These are phyloP conservation scores for Caranx melampygus DNA, from an alignment of 2,113 vertebrate genomes.

Conservation along the genomic window DNA sequence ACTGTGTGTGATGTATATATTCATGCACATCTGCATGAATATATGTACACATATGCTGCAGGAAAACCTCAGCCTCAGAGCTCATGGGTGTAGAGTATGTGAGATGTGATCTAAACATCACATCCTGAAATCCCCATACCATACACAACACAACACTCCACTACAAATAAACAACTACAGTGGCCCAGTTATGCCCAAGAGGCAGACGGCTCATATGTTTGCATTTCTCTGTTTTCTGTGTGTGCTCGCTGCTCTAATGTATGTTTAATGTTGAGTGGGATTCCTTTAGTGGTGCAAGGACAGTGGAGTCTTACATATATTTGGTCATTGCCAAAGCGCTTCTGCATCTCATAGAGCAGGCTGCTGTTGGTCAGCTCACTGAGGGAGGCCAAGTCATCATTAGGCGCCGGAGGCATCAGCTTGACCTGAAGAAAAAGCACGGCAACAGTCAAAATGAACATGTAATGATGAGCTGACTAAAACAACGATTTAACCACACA, in stretches of 20 bases:
- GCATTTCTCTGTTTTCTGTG: neutral
- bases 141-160: slow-evolving; percentile 1
- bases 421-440: slow-evolving; percentile 85
- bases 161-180: slow-evolving; percentile 14
- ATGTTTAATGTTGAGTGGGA: slow-evolving; percentile 38
- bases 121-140: slow-evolving; percentile 27
- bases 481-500: neutral
- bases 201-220: slow-evolving; percentile 10
- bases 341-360: slow-evolving; percentile 99
- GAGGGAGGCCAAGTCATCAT: slow-evolving; percentile 94
- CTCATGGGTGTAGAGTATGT: slow-evolving; percentile 11
- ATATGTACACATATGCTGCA: slow-evolving; percentile 15
- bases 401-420: slow-evolving; percentile 94
- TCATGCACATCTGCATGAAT: neutral
- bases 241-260: slow-evolving; percentile 8
- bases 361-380: slow-evolving; percentile 94
- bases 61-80: slow-evolving; percentile 3
- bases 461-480: neutral
- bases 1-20: neutral
- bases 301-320: slow-evolving; percentile 88
- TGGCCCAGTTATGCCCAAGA: slow-evolving; percentile 8
- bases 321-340: slow-evolving; percentile 95
- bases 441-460: neutral
- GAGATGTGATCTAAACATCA: slow-evolving; percentile 33
- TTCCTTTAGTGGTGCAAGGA: slow-evolving; percentile 12